Evolutionary conservation across 1,140 invertebrate genomes (phyloP), one percentile per base, ranked within the genome.

Genomic region (Spodoptera frugiperda): DNA sequence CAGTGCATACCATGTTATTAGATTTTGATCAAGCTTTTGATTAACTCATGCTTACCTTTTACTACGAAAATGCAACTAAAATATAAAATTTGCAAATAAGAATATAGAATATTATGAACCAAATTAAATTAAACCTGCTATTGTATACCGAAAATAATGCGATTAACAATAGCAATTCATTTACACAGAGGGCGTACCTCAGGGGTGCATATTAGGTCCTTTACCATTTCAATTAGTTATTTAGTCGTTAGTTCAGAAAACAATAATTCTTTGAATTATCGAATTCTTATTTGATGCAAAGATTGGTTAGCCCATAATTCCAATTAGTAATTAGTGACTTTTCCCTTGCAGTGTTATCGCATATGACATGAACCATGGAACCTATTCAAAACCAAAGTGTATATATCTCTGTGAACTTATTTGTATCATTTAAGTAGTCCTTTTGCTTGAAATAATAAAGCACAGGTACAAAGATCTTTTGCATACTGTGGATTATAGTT

Each of bases 21-120:
- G 51, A 82, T 71, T 80, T 77, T 30, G 48, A n/a, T 17, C 65
- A 89, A 78, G 86, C 86, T 12, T 87, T 87, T 63, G 81, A 84
- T 78, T 48, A 14, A 25, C 39, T 44, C 86, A 87, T 87, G 88
- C 88, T 88, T 84, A 88, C 84, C 82, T 87, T 79, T 78, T 78
- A 68, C 44, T 57, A 59, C 63, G 39, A 19, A 54, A 65, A 65
- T 75, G 59, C 33, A 39, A 39, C 33, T 39, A 39, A 39, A 39
- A 39, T 39, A 39, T 39, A 39, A n/a, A n/a, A 39, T 39, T 39
- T 4, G 33, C 59, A 75, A 76, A 73, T 49, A 76, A 61, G 49
- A 63, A 70, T 39, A 17, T 9, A 49, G 54, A 17, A 33, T 33
- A n/a, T 49, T 54, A 17, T n/a, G 33, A 6, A 49, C 11, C 44